phyloP scores from a whole-genome alignment of 2,888 invertebrate species.

The Dioctria linearis region DNA sequence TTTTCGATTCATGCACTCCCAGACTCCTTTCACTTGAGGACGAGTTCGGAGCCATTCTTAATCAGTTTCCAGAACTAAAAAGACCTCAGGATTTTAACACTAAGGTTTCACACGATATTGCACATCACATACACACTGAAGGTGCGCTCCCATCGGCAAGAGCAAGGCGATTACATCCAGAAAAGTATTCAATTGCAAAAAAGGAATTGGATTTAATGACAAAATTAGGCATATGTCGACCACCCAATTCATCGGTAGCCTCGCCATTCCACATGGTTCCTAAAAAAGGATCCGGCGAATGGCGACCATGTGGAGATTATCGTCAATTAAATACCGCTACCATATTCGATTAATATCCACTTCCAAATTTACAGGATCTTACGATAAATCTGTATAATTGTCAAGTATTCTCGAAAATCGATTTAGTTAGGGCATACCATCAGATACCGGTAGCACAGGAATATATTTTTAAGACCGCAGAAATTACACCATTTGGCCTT shows the following conservation, averaged over 20 bases:
- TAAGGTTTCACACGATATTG: conserved; percentile 22
- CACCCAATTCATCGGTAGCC: conserved; percentile 61
- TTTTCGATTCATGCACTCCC: background rate
- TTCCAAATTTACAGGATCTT: conserved; percentile 42
- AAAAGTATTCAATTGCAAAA: conserved; percentile 60
- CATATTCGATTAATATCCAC: conserved; percentile 37
- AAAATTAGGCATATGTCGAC: conserved; percentile 60
- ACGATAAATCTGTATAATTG: conserved; percentile 23
- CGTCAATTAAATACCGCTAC: conserved; percentile 38
- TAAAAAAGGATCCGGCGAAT: conserved; percentile 55
- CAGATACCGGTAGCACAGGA: conserved; percentile 64
- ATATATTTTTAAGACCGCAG: conserved; percentile 65
- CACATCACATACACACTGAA: conserved; percentile 50
- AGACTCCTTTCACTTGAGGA: background rate
- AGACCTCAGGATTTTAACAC: conserved; percentile 19
- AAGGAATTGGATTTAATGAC: conserved; percentile 60
- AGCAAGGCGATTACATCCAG: conserved; percentile 58
- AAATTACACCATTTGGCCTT: conserved; percentile 65
- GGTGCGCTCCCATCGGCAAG: conserved; percentile 57
- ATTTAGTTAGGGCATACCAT: conserved; percentile 63
- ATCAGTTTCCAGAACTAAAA: conserved; percentile 11
- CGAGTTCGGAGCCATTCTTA: conserved; percentile 21
- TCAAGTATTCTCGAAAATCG: conserved; percentile 60
- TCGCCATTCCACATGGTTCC: conserved; percentile 61
- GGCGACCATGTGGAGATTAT: conserved; percentile 51